phyloP scores from a whole-genome alignment of 2,888 invertebrate genomes.

The Ectemnius cavifrons region DNA sequence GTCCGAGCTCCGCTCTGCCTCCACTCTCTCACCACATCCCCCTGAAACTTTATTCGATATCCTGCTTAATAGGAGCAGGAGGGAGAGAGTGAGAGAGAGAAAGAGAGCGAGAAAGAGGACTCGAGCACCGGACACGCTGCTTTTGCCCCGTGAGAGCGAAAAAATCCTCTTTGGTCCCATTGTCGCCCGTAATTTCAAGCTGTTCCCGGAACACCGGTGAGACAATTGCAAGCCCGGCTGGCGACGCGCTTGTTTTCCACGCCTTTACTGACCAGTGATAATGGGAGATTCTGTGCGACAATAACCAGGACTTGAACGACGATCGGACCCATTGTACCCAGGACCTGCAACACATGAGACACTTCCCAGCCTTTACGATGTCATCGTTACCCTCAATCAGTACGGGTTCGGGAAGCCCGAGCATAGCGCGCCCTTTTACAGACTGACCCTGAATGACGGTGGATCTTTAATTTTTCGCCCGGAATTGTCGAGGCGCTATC shows the following conservation, averaged over 20 bases:
- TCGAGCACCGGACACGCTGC: too few species aligned
- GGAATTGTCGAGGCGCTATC: background rate
- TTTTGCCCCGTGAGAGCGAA: too few species aligned
- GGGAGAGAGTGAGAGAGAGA: too few species aligned
- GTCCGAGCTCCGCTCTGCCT: background rate
- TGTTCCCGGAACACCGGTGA: too few species aligned
- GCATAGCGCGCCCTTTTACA: background rate
- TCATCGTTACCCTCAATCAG: conserved; percentile 27
- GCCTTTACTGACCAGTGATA: background rate
- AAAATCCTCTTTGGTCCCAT: too few species aligned
- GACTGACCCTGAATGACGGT: background rate
- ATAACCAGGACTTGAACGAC: background rate
- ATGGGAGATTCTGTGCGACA: conserved; percentile 5
- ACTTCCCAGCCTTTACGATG: conserved; percentile 17
- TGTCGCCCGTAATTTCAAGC: too few species aligned
- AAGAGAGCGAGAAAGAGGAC: too few species aligned
- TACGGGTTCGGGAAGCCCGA: background rate
- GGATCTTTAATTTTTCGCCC: background rate
- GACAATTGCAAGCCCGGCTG: too few species aligned
- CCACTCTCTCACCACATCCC: background rate
- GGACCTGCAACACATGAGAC: conserved; percentile 23
- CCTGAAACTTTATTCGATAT: conserved; percentile 6
- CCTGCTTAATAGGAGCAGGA: too few species aligned
- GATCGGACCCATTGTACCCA: background rate
- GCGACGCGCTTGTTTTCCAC: too few species aligned